A percentile compares a stretch with the other conserved stretches of the same genome.
These are phyloP conservation scores for Archilochus colubris DNA, from an alignment of 2,113 vertebrate species.

Conservation along the genomic window DNA sequence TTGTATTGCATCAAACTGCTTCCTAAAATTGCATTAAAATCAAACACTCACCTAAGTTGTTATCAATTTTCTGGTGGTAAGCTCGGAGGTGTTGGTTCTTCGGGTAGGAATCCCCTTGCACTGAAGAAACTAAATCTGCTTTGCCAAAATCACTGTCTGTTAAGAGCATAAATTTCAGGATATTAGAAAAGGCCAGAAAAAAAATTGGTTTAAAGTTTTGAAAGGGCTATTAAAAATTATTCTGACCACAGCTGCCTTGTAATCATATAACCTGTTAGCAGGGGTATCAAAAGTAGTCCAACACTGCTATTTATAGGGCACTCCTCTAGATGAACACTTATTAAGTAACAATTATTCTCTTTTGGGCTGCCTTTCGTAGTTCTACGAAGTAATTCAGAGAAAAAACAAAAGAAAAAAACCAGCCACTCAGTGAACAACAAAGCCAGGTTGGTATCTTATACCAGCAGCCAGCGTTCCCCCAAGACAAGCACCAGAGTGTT, in stretches of 20 bases:
- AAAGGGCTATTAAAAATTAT: background rate
- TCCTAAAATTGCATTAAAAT: background rate
- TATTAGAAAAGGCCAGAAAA: background rate
- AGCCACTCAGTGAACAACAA: background rate
- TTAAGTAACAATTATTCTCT: background rate
- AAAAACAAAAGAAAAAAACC: background rate
- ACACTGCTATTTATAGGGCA: background rate
- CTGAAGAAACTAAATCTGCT: slow-evolving; percentile 43
- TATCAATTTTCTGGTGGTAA: slow-evolving; percentile 90
- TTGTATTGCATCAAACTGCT: too few relatives aligned
- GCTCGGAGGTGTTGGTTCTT: slow-evolving; percentile 82
- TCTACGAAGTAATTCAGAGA: accelerated
- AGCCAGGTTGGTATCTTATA: background rate
- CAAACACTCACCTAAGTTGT: slow-evolving; percentile 85
- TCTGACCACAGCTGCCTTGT: background rate
- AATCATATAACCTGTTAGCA: background rate
- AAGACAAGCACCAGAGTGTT: background rate
- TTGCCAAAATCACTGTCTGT: slow-evolving; percentile 50
- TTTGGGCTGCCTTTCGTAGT: background rate
- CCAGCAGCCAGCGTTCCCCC: background rate
- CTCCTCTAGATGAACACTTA: background rate
- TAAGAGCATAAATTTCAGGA: background rate
- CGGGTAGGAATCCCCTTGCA: slow-evolving; percentile 73
- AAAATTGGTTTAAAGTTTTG: background rate
- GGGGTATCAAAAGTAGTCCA: background rate